A percentile compares a stretch with the other conserved stretches of the same genome.
These are phyloP conservation scores for Micrastur ruficollis DNA, from an alignment of 2,797 vertebrate genomes.

Conservation along the genomic window DNA sequence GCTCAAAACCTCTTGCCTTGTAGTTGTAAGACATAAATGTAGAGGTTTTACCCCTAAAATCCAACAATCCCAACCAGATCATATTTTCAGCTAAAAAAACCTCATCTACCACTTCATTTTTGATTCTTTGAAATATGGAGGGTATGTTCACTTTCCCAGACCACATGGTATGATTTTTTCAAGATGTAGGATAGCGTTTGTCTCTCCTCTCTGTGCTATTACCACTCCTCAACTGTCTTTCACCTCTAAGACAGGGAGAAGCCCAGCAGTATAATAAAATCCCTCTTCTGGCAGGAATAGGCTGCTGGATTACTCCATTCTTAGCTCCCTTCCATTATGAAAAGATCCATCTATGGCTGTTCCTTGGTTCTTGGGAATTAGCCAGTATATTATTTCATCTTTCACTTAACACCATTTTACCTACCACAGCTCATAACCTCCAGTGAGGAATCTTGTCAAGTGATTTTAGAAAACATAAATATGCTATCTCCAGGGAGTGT, in stretches of 20 bases:
- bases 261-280: not conserved
- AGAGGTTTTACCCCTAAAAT: not conserved
- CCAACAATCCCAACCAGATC: not conserved
- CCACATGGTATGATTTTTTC: not conserved
- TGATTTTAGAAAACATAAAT: conserved; percentile 1
- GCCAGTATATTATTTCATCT: not conserved
- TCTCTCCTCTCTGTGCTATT: not conserved
- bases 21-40: not conserved
- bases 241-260: not conserved
- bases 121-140: not conserved
- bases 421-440: not conserved
- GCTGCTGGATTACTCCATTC: not conserved
- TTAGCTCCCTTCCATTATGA: not conserved
- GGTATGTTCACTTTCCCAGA: not conserved
- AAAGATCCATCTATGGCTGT: conserved; percentile 18
- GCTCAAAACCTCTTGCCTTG: not conserved
- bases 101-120: not conserved
- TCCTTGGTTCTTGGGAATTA: not conserved
- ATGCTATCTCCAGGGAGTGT: not conserved
- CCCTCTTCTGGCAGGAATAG: not conserved
- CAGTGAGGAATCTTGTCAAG: conserved; percentile 2
- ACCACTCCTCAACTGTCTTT: not conserved
- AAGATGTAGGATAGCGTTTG: not conserved
- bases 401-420: not conserved
- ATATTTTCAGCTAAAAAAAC: accelerated